These are phyloP conservation scores for Macrocentrus cingulum DNA, from an alignment of 1,140 invertebrate genomes.

Conservation along the genomic window DNA sequence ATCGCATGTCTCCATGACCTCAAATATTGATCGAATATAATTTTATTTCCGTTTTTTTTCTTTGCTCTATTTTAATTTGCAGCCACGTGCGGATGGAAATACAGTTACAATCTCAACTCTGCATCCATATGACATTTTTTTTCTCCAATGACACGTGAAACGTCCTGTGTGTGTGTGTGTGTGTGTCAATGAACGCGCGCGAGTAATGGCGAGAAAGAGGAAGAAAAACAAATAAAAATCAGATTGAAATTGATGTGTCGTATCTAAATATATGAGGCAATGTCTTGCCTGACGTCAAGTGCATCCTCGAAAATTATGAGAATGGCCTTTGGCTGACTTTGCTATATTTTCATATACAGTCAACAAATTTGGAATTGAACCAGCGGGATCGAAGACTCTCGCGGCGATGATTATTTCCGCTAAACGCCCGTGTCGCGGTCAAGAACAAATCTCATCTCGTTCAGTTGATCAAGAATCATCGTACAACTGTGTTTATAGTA, in stretches of 20 bases:
- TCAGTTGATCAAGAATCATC: neutral
- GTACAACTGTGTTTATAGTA: no score
- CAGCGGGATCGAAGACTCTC: constrained; percentile 22
- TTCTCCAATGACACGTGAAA: neutral
- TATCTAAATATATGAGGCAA: constrained; percentile 38
- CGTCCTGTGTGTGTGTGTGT: no score
- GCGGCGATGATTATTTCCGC: constrained; percentile 25
- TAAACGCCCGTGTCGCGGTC: constrained; percentile 1
- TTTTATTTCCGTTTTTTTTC: neutral
- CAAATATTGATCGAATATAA: neutral
- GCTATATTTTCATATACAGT: constrained; percentile 22
- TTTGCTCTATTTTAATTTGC: neutral
- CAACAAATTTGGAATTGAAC: constrained; percentile 34
- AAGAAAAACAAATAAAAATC: constrained; percentile 3
- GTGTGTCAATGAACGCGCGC: no score
- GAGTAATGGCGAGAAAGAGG: neutral
- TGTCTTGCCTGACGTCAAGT: constrained; percentile 35
- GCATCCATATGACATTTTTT: neutral
- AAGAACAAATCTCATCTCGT: neutral
- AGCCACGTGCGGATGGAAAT: neutral
- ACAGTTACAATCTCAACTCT: neutral
- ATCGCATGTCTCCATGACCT: neutral
- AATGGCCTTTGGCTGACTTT: constrained; percentile 22
- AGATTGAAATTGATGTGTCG: constrained; percentile 14
- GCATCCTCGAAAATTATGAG: constrained; percentile 37